Evolutionary conservation across 2,113 vertebrate genomes (phyloP), one percentile per base, ranked within the genome.

Genomic region (Microcebus tavaratra): DNA sequence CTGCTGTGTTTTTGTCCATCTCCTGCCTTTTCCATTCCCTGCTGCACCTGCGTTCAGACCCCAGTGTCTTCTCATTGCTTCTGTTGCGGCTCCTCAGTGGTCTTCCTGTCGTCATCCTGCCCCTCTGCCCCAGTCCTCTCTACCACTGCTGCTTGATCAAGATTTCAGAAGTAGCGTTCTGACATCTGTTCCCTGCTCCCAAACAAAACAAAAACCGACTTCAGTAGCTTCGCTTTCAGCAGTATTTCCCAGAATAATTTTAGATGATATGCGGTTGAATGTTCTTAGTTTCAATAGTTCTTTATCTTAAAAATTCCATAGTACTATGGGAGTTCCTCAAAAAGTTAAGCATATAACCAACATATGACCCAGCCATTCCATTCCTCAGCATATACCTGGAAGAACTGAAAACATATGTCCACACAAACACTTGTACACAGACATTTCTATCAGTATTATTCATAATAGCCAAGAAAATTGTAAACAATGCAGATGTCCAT

Each of bases 181-280:
- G 67, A 75, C 2, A 1, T 83, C 83, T 34, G 9, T 59, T 29
- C 75, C 61, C 65, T 86, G 53, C 73, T 65, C 34, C 25, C 36
- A 48, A 68, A 57, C 57, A 57, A 78, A 94, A 76, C 20, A 70
- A 45, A 94, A 91, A 61, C 63, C 70, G 83, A 36, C 72, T 61
- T 50, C 39, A 63, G 68, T 50, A 91, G 83, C 61, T 79, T 91
- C 0, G 2, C n/a, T 27, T 81, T 75, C 25, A 55, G 39, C 55
- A 45, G 55, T 67, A 53, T 83, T 92, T 95, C 63, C 45, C 83
- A 68, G 90, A 91, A 85, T 95, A 86, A 73, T 50, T 70, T 81
- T 29, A 61, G 94, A 11, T 75, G 61, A 45, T 36, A 59, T 5
- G 11, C 39, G 63, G 21, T 73, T 91, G 86, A 93, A 42, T 21